These are phyloP conservation scores for Leptinotarsa defecta DNA, from an alignment of 1,140 invertebrate species.

Conservation along the genomic window DNA sequence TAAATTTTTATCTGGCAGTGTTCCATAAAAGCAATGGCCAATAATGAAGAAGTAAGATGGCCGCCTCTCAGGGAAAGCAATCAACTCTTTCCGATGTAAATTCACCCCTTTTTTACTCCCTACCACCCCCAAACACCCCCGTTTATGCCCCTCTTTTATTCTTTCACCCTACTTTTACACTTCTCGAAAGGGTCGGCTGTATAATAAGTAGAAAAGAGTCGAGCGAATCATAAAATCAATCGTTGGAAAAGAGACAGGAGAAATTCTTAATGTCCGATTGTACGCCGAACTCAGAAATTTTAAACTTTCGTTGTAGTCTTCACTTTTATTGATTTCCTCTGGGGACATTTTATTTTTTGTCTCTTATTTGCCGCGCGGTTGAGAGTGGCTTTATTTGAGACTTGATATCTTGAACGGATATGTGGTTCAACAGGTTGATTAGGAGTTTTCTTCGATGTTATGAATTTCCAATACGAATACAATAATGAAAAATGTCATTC, in stretches of 20 bases:
- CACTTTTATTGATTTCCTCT: conserved; percentile 29
- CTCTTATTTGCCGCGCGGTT: neutral
- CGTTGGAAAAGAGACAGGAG: conserved; percentile 20
- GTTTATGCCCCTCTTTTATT: conserved; percentile 51
- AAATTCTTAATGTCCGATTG: conserved; percentile 38
- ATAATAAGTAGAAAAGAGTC: conserved; percentile 40
- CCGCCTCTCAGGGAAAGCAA: conserved; percentile 49
- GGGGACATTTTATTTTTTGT: conserved; percentile 3
- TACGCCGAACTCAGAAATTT: conserved; percentile 33
- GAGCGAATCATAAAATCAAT: conserved; percentile 8
- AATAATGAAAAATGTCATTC: too few relatives aligned
- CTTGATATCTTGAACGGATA: neutral
- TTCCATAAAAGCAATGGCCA: conserved; percentile 40
- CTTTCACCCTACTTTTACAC: conserved; percentile 55
- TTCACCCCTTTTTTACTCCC: conserved; percentile 46
- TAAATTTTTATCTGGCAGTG: conserved; percentile 24
- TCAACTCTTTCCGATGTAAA: conserved; percentile 55
- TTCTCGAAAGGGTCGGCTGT: conserved; percentile 44
- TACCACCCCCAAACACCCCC: conserved; percentile 45
- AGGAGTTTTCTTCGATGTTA: neutral
- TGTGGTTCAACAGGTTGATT: neutral
- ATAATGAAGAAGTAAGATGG: conserved; percentile 51
- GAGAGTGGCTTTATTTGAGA: neutral
- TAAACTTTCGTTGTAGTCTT: conserved; percentile 28
- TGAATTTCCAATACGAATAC: neutral